Conservation (phyloP, 2,113 vertebrate species). For the Dromas ardeola region DNA sequence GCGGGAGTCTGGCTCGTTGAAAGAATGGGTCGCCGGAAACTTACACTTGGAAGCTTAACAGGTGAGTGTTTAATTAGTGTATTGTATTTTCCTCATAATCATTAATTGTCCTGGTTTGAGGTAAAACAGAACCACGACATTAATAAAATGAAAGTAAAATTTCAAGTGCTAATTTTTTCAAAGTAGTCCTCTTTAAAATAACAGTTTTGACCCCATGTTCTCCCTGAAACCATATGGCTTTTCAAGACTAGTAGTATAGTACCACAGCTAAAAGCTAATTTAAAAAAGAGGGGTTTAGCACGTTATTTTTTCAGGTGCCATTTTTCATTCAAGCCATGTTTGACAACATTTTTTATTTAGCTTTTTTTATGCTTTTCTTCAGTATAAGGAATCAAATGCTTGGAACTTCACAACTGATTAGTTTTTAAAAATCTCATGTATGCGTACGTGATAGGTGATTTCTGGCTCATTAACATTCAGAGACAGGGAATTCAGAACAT, state of each 20-base stretch:
- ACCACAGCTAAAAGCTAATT: not conserved
- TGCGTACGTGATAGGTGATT: not conserved
- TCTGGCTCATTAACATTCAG: not conserved
- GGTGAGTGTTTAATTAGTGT: slow-evolving; percentile 74
- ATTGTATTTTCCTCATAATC: not conserved
- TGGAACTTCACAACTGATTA: not conserved
- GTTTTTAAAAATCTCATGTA: not conserved
- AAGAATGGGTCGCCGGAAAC: slow-evolving; percentile 90
- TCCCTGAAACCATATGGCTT: not conserved
- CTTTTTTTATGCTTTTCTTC: not conserved
- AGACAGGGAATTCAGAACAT: not conserved
- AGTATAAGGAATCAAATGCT: not conserved
- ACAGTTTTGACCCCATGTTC: not conserved
- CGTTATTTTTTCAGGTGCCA: not conserved
- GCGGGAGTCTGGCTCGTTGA: slow-evolving; percentile 98
- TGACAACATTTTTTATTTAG: not conserved
- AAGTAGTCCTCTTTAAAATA: not conserved
- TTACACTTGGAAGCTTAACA: slow-evolving; percentile 88
- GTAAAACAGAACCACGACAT: too few relatives aligned
- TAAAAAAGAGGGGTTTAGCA: not conserved
- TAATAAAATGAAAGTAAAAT: not conserved
- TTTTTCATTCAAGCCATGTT: not conserved
- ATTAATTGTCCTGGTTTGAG: too few relatives aligned
- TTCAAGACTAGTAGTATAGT: not conserved
- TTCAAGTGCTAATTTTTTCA: not conserved